A percentile compares a stretch with the other conserved stretches of the same genome.
phyloP scores from a whole-genome alignment of 1,140 invertebrate species.

The Anagrus nilaparvatae region DNA sequence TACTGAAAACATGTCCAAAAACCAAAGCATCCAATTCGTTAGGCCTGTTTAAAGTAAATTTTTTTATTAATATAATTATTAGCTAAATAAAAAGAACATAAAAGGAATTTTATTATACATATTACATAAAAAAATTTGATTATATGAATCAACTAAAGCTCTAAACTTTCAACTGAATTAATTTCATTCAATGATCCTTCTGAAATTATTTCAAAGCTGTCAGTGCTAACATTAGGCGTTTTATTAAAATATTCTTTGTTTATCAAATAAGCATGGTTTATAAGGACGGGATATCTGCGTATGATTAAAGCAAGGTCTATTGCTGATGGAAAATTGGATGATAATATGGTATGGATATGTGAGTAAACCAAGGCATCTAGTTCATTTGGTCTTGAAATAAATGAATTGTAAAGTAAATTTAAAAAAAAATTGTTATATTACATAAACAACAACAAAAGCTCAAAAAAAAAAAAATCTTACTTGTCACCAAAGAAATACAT shows the following conservation, averaged over 20 bases:
- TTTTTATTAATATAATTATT: conserved; percentile 5
- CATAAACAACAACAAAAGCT: conserved; percentile 4
- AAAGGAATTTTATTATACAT: conserved; percentile 1
- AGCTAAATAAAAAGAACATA: background rate
- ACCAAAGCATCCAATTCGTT: conserved; percentile 93
- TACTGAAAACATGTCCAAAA: conserved; percentile 91
- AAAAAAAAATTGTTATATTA: conserved; percentile 16
- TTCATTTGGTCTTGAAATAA: conserved; percentile 48
- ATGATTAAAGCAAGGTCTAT: conserved; percentile 21
- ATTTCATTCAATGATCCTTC: conserved; percentile 19
- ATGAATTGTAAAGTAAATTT: conserved; percentile 7
- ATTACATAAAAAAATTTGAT: conserved; percentile 2
- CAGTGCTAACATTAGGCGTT: conserved; percentile 6
- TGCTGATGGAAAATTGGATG: conserved; percentile 26
- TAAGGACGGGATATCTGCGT: conserved; percentile 27
- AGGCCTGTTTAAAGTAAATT: conserved; percentile 48
- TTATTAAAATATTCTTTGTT: conserved; percentile 19
- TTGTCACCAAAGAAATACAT: conserved; percentile 72
- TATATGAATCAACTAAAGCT: background rate
- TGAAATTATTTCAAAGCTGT: conserved; percentile 26
- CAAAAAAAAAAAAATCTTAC: conserved; percentile 41
- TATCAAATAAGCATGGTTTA: conserved; percentile 25
- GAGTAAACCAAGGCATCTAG: conserved; percentile 65
- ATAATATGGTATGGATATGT: conserved; percentile 56
- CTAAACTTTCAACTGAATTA: background rate